phyloP scores from a whole-genome alignment of 2,113 vertebrate genomes.

The Phycodurus eques region DNA sequence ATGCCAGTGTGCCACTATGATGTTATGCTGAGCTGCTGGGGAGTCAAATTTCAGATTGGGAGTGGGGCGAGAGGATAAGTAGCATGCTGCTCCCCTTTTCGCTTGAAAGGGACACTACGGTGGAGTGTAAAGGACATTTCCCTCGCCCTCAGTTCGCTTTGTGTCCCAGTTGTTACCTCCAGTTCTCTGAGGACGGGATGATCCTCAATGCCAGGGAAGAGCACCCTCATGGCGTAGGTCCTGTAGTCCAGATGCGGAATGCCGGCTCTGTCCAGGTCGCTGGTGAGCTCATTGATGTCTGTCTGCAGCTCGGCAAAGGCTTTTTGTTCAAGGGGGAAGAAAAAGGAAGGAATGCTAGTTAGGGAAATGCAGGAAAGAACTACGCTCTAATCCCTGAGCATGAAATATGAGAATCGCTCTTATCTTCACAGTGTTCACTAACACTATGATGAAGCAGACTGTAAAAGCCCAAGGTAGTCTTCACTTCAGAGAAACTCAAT shows the following conservation, averaged over 20 bases:
- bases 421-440: constrained; percentile 50
- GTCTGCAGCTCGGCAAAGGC: constrained; percentile 98
- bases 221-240: constrained; percentile 95
- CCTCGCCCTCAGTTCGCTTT: constrained; percentile 6
- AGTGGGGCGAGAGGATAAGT: constrained; percentile 33
- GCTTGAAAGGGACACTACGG: constrained; percentile 29
- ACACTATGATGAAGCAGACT: constrained; percentile 41
- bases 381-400: constrained; percentile 36
- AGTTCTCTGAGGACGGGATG: constrained; percentile 94
- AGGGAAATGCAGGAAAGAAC: constrained; percentile 5
- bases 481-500: constrained; percentile 51
- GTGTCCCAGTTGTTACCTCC: constrained; percentile 77
- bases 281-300: constrained; percentile 97
- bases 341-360: constrained; percentile 16
- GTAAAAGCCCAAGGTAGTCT: constrained; percentile 45
- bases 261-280: constrained; percentile 91
- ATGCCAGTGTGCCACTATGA: neutral
- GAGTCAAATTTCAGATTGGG: neutral
- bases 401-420: constrained; percentile 28
- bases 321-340: constrained; percentile 42
- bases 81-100: constrained; percentile 35
- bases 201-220: constrained; percentile 97
- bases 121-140: constrained; percentile 1
- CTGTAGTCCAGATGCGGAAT: constrained; percentile 97
- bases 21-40: neutral